Evolutionary conservation across 2,888 invertebrate species (phyloP).

Genomic region (Seira sanloemensis): DNA sequence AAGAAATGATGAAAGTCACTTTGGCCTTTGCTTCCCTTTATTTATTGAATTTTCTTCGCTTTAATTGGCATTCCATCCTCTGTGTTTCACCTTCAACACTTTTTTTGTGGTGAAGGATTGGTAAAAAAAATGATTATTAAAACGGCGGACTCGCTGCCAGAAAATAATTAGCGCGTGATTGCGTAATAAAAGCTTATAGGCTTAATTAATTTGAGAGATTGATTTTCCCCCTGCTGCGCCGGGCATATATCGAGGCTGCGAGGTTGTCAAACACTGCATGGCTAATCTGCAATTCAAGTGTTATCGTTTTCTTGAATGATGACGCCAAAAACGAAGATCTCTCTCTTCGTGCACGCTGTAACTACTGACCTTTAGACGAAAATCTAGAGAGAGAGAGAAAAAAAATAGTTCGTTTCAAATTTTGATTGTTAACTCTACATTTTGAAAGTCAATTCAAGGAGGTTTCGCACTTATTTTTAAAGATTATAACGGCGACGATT

Average conservation of each 20-base stretch:
- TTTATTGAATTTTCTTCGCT: background rate
- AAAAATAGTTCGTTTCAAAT: background rate
- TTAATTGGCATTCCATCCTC: background rate
- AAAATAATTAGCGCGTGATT: background rate
- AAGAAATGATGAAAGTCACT: constrained; percentile 1
- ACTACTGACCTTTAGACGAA: background rate
- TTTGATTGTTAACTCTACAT: background rate
- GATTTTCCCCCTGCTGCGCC: background rate
- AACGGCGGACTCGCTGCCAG: no score
- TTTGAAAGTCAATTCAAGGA: background rate
- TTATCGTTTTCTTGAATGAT: background rate
- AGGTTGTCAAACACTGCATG: background rate
- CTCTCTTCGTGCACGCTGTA: background rate
- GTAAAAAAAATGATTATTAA: no score
- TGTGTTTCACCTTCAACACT: background rate
- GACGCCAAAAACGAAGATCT: background rate
- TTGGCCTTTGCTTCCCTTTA: background rate
- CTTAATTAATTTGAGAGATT: background rate
- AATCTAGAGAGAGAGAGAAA: background rate
- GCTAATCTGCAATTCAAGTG: background rate
- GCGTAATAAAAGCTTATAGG: background rate
- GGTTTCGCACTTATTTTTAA: background rate
- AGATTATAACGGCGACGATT: background rate
- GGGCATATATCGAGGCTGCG: background rate
- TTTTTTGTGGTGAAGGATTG: constrained; percentile 3